Base-by-base conservation (phyloP, 1,140 invertebrate genomes). In the Metaphire vulgaris region DNA sequence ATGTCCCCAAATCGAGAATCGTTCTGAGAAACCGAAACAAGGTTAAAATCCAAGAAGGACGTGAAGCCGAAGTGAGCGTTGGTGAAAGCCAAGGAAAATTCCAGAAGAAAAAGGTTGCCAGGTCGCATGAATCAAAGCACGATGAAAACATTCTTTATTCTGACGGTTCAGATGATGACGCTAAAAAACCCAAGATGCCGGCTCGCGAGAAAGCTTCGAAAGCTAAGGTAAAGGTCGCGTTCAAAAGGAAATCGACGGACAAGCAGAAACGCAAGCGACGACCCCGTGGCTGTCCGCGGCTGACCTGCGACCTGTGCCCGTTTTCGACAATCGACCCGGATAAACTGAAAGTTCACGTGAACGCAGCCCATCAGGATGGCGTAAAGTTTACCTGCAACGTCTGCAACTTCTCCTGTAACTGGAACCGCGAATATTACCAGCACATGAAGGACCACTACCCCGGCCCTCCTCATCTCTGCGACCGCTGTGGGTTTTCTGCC, bases 401-500 rank as follows among this genome's bases (percentile, higher is more conserved):
- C 33, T 91, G 91, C 84, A 85, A 87, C 28, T 91, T 90, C 83
- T 88, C 89, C 41, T 89, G 89, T 77, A 88, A 89, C 79, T 91
- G 89, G 86, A 90, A 90, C 80, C 86, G 88, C 33, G 87, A 89
- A 77, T 91, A 90, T 83, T 89, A 89, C 80, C 84, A 86, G 64
- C 91, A 92, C 81, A 89, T 91, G 88, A 90, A 89, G 80, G 85
- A 81, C 29, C 89, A 91, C 83, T 90, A 90, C 83, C 81, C 85
- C 28, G 90, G 90, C 16, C 90, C 90, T 30, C 90, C 90, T 32
- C 91, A 88, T 81, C 85, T 86, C 72, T 91, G 90, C 85, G 89
- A 90, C 79, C 85, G 83, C 72, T 91, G 90, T 88, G 83, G 88
- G 79, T 89, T 85, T 78, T 84, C 79, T 1, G 85, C 85, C 69